Evolutionary conservation across 2,888 invertebrate species (phyloP), one percentile per base, ranked within the genome.

Genomic region (Coenonympha arcania): DNA sequence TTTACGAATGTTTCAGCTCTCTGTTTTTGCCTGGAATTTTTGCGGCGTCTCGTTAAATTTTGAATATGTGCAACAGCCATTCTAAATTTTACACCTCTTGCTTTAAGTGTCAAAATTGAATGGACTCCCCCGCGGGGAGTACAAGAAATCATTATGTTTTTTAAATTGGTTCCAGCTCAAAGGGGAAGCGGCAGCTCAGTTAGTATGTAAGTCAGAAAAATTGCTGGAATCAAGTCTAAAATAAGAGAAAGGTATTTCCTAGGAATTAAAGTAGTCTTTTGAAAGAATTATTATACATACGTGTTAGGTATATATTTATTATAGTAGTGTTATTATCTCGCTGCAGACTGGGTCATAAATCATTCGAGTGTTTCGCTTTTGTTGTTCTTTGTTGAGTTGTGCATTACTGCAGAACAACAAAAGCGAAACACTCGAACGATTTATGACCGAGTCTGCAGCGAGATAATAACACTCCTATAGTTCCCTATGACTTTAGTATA

Each of bases 1-100:
- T 65, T 62, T 62, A 68, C 67, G 64, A 69, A 68, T 69, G 68
- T 60, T n/a, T 62, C 56, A 60, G 54, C 50, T 57, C 55, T 59
- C 55, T 59, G 61, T 64, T 63, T 64, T 65, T 64, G 57, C 55
- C 50, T 57, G 55, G 59, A 60, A 57, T 60, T 59, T 63, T 60
- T 58, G 57, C 58, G 56, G 54, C 47, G 54, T 55, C 57, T 57
- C 57, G 58, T 55, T 55, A 58, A 62, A 58, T 62, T 62, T 57
- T 55, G 50, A 52, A 57, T 50, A 48, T 49, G 20, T 41, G 15
- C 26, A 16, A 13, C 8, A 19, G 28, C 24, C n/a, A 45, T 33
- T 50, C 48, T 42, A 30, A 30, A 50, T 52, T 52, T 43, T 52
- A 53, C 31, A 20, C 22, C 44, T 16, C 31, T 8, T 6, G 13